A percentile compares a stretch with the other conserved stretches of the same genome.
Conservation (phyloP, 2,888 invertebrate genomes). For the Drosophila gaucha region DNA sequence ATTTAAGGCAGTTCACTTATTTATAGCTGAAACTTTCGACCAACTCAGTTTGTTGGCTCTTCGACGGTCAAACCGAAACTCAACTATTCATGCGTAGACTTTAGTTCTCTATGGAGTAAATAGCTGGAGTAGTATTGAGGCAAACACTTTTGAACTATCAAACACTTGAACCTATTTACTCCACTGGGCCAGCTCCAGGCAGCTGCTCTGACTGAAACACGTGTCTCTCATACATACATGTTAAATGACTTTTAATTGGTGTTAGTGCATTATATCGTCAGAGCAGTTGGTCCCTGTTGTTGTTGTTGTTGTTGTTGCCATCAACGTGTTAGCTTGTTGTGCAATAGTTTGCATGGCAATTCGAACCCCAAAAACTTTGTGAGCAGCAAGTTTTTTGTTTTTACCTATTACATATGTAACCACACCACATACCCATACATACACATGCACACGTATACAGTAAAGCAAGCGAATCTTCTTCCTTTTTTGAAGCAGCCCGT, state of each 20-base stretch:
- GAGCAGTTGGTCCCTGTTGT: constrained; percentile 15
- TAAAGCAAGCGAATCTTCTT: constrained; percentile 5
- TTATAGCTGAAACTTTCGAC: constrained; percentile 32
- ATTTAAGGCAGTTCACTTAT: constrained; percentile 51
- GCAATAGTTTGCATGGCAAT: constrained; percentile 64
- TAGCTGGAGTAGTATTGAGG: constrained; percentile 10
- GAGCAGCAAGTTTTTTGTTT: constrained; percentile 50
- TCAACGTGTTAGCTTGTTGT: constrained; percentile 42
- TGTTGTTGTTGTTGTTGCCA: constrained; percentile 18
- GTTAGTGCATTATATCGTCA: constrained; percentile 63
- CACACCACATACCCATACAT: constrained; percentile 18
- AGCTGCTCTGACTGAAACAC: constrained; percentile 17
- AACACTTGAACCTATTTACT: constrained; percentile 65
- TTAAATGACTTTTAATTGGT: constrained; percentile 80
- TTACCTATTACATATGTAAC: constrained; percentile 51
- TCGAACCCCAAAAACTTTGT: constrained; percentile 34
- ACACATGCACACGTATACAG: constrained; percentile 8
- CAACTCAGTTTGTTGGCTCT: constrained; percentile 20
- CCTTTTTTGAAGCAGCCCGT: constrained; percentile 45
- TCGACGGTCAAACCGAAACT: neutral
- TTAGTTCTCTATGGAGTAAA: neutral
- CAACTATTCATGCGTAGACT: constrained; percentile 8
- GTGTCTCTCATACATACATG: constrained; percentile 51
- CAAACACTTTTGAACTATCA: constrained; percentile 54
- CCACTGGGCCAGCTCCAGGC: constrained; percentile 30